phyloP scores from a whole-genome alignment of 2,113 vertebrate genomes.

The Oncorhynchus clarkii region DNA sequence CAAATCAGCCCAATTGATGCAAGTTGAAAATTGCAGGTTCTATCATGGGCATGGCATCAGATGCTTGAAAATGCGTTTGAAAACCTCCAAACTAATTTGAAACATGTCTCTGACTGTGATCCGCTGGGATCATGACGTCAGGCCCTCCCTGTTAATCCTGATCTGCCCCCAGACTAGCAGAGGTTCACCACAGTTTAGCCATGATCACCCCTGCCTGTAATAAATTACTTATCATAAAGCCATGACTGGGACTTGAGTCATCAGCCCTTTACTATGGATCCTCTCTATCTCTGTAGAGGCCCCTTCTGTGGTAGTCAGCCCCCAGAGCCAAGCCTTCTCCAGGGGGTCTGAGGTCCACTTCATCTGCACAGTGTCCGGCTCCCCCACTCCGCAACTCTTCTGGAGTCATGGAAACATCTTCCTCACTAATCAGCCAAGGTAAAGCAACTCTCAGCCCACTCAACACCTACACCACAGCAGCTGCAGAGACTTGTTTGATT shows the following conservation, averaged over 20 bases:
- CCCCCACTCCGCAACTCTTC: conserved; percentile 72
- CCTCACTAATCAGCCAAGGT: conserved; percentile 72
- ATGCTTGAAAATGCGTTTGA: conserved; percentile 35
- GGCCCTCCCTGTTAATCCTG: conserved; percentile 21
- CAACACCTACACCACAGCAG: conserved; percentile 53
- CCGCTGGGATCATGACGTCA: conserved; percentile 35
- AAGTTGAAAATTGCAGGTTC: conserved; percentile 39
- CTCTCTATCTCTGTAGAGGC: conserved; percentile 69
- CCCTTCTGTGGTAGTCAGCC: conserved; percentile 76
- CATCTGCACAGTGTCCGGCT: conserved; percentile 79
- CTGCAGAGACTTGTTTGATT: conserved; percentile 43
- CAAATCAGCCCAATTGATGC: conserved; percentile 37
- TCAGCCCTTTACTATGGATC: background rate
- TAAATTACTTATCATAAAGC: conserved; percentile 51
- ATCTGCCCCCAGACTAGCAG: conserved; percentile 15
- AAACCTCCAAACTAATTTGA: conserved; percentile 35
- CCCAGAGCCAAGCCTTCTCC: conserved; percentile 73
- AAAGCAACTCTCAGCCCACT: conserved; percentile 57
- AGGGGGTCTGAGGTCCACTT: conserved; percentile 79
- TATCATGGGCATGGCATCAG: conserved; percentile 21
- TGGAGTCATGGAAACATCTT: conserved; percentile 81
- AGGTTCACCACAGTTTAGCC: conserved; percentile 35
- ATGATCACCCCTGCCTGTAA: conserved; percentile 21
- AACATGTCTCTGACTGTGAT: conserved; percentile 17
- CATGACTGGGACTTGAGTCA: conserved; percentile 40